Percentiles rank a stretch among this genome's conserved stretches.
phyloP scores from a whole-genome alignment of 2,797 vertebrate genomes.

The Malacoraja senta region DNA sequence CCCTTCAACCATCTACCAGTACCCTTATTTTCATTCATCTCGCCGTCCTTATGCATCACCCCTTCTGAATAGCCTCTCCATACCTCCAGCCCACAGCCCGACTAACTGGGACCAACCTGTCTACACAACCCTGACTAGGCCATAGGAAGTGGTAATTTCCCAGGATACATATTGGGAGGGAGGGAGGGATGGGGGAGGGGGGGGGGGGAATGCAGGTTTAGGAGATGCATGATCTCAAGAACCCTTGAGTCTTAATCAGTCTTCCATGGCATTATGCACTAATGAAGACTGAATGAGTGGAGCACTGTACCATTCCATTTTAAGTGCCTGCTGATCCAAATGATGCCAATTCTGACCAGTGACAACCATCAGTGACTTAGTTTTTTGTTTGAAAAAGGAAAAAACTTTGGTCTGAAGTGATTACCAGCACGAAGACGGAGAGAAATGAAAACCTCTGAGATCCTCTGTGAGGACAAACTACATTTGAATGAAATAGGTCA shows the following conservation, averaged over 20 bases:
- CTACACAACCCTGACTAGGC: slow-evolving; percentile 87
- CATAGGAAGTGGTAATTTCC: slow-evolving; percentile 51
- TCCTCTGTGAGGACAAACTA: slow-evolving; percentile 67
- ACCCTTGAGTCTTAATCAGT: slow-evolving; percentile 41
- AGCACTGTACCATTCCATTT: slow-evolving; percentile 42
- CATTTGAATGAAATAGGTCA: slow-evolving; percentile 13
- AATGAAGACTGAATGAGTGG: slow-evolving; percentile 50
- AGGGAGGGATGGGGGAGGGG: neutral
- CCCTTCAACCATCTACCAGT: slow-evolving; percentile 85
- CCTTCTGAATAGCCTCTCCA: slow-evolving; percentile 81
- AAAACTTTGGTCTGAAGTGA: slow-evolving; percentile 1
- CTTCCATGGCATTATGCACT: slow-evolving; percentile 59
- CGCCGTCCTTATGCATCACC: slow-evolving; percentile 80
- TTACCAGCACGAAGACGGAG: slow-evolving; percentile 12
- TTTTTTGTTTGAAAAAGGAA: neutral
- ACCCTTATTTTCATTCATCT: slow-evolving; percentile 89
- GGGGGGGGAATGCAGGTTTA: neutral
- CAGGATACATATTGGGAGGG: slow-evolving; percentile 25
- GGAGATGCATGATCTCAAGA: slow-evolving; percentile 36
- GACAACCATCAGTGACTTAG: slow-evolving; percentile 46
- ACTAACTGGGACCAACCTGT: slow-evolving; percentile 92
- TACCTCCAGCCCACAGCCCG: slow-evolving; percentile 85
- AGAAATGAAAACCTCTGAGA: slow-evolving; percentile 42
- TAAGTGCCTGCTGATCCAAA: slow-evolving; percentile 82
- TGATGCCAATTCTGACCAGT: slow-evolving; percentile 19